Percentiles rank a stretch among this genome's conserved stretches.
These are phyloP conservation scores for Ophthalmolycus amberensis DNA, from an alignment of 2,113 vertebrate genomes.

Conservation along the genomic window DNA sequence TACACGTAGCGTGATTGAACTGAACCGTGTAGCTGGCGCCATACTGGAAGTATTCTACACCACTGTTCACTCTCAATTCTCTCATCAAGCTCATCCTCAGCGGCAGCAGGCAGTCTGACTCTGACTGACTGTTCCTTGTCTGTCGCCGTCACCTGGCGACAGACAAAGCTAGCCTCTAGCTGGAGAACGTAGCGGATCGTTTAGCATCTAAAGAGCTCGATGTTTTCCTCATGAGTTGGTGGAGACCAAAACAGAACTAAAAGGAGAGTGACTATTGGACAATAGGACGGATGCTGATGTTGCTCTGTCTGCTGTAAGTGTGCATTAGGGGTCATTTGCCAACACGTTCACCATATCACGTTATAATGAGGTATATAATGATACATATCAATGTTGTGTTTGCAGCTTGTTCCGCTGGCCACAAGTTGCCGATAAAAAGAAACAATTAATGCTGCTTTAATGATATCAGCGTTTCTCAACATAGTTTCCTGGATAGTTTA, in stretches of 20 bases:
- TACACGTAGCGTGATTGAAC: neutral
- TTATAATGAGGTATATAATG: neutral
- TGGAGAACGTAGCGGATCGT: neutral
- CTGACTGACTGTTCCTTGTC: neutral
- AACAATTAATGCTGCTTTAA: neutral
- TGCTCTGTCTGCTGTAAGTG: neutral
- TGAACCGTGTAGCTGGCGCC: neutral
- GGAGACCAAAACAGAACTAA: too few relatives aligned
- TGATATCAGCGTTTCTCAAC: neutral
- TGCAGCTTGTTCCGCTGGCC: neutral
- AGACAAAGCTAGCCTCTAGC: neutral
- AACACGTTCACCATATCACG: neutral
- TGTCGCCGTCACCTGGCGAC: neutral
- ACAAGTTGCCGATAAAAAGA: neutral
- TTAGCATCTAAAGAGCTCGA: too few relatives aligned
- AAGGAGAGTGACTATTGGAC: too few relatives aligned
- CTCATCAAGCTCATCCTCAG: neutral
- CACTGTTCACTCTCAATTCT: neutral
- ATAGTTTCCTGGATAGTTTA: neutral
- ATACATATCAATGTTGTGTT: neutral
- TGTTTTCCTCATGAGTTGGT: too few relatives aligned
- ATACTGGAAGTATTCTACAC: neutral
- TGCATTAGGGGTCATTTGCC: neutral
- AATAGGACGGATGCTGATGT: too few relatives aligned
- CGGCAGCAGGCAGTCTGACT: neutral